Evolutionary conservation across 2,888 invertebrate genomes (phyloP), one percentile per base, ranked within the genome.

Genomic region (Drosophila paranaensis): DNA sequence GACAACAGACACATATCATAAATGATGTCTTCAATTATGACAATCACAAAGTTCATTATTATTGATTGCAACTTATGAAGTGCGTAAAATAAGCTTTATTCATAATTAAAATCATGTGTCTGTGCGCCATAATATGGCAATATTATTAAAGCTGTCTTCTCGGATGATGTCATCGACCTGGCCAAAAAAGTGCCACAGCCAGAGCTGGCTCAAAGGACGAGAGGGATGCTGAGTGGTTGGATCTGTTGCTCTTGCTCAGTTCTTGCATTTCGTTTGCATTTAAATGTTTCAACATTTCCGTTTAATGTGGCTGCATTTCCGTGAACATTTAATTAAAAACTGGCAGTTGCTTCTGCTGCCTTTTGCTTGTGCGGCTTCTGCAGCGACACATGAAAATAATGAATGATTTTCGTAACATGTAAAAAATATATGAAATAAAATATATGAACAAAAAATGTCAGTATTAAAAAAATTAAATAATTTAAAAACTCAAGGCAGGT

Each of bases 301-400:
- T 81, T 83, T 82, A 85, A 82, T 79, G 77, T 73, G 83, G 68
- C 79, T 80, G 77, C 79, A 81, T 79, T 89, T 82, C 88, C 88
- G 88, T 88, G 67, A 79, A 80, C 88, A 90, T 90, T 90, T 90
- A 90, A 90, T 90, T 90, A 89, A 90, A 81, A 90, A 88, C 75
- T 81, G 79, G 76, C 82, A 88, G 82, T 79, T 40, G 46, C 46
- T 55, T 79, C 64, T 73, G 74, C 77, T 62, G 39, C 33, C 37
- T 56, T 33, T 55, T 54, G 11, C 11, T 46, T 39, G 42, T 79
- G 53, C 50, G 66, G 64, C 55, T 69, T 61, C 40, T 60, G 66
- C 33, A 61, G 20, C 65, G 60, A 54, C 51, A 66, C 33, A 63
- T 56, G 60, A 62, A 67, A 64, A 80, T 77, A 81, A 77, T 74